Percentiles rank a stretch among this genome's conserved stretches.
Conservation (phyloP, 2,797 vertebrate species). For the Ctenopoma multispine region DNA sequence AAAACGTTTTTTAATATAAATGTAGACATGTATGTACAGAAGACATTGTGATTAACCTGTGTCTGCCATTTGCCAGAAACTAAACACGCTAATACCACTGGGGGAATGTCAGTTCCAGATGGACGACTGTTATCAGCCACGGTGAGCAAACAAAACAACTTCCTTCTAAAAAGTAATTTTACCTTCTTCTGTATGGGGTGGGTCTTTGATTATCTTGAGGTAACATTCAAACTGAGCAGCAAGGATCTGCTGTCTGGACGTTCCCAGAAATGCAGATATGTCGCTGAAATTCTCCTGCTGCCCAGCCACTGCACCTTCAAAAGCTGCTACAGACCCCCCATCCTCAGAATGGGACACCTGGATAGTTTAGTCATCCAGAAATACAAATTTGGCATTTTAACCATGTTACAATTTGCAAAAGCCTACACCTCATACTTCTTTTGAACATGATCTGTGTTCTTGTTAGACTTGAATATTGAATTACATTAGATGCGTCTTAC, state of each 20-base stretch:
- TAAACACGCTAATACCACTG: slow-evolving; percentile 4
- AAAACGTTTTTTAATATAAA: too few relatives aligned
- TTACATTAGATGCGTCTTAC: background rate
- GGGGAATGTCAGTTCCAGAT: background rate
- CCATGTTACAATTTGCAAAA: background rate
- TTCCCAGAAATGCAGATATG: slow-evolving; percentile 22
- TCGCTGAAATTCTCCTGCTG: slow-evolving; percentile 52
- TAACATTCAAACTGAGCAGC: slow-evolving; percentile 87
- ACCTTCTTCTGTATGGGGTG: slow-evolving; percentile 75
- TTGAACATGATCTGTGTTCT: background rate
- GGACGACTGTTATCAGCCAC: background rate
- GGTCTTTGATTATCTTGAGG: slow-evolving; percentile 84
- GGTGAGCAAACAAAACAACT: background rate
- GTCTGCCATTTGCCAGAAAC: slow-evolving; percentile 1
- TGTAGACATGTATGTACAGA: too few relatives aligned
- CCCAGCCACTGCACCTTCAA: slow-evolving; percentile 3
- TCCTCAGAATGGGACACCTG: slow-evolving; percentile 73
- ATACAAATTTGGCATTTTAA: background rate
- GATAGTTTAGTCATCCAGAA: background rate
- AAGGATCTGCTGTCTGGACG: slow-evolving; percentile 74
- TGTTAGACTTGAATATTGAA: background rate
- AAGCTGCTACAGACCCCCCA: slow-evolving; percentile 13
- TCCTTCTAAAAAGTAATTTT: background rate
- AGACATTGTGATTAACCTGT: slow-evolving; percentile 1
- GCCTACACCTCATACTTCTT: background rate